Evolutionary conservation across 2,797 vertebrate species (phyloP).

Genomic region (Siniperca obscura): DNA sequence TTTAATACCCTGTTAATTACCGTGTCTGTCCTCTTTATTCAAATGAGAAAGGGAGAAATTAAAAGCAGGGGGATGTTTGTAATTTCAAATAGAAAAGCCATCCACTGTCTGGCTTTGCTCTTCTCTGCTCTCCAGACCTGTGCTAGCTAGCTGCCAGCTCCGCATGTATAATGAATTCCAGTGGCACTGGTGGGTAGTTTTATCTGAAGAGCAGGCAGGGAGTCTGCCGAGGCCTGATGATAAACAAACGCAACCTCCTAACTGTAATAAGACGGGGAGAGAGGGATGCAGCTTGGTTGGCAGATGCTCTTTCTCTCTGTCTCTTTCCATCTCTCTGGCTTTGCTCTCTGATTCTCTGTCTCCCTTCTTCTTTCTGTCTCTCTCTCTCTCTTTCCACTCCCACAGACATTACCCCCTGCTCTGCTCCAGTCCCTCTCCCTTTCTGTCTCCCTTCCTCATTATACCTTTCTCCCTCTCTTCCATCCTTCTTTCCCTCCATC

Average conservation of each 20-base stretch:
- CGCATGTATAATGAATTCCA: conserved; percentile 75
- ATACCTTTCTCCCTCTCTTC: background rate
- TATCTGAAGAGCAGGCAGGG: conserved; percentile 75
- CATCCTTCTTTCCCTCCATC: conserved; percentile 5
- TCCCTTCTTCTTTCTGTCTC: background rate
- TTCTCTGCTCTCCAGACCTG: conserved; percentile 58
- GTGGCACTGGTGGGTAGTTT: conserved; percentile 66
- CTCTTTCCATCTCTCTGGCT: conserved; percentile 24
- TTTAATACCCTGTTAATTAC: conserved; percentile 88
- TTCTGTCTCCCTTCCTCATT: conserved; percentile 4
- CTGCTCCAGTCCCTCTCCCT: conserved; percentile 17
- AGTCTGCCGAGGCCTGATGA: conserved; percentile 66
- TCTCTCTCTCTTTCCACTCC: conserved; percentile 8
- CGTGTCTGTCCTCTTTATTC: conserved; percentile 84
- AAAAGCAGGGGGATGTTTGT: conserved; percentile 80
- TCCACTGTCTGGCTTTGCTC: conserved; percentile 52
- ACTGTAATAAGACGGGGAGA: conserved; percentile 64
- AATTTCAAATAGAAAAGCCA: conserved; percentile 73
- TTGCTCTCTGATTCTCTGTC: conserved; percentile 6
- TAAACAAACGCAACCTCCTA: conserved; percentile 77
- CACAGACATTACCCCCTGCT: conserved; percentile 27
- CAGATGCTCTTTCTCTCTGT: conserved; percentile 39
- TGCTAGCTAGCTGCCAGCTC: conserved; percentile 42
- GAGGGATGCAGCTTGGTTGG: conserved; percentile 42
- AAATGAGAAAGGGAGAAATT: conserved; percentile 85